Base-by-base conservation (phyloP, 1,140 invertebrate genomes). In the Chrysopa pallens region DNA sequence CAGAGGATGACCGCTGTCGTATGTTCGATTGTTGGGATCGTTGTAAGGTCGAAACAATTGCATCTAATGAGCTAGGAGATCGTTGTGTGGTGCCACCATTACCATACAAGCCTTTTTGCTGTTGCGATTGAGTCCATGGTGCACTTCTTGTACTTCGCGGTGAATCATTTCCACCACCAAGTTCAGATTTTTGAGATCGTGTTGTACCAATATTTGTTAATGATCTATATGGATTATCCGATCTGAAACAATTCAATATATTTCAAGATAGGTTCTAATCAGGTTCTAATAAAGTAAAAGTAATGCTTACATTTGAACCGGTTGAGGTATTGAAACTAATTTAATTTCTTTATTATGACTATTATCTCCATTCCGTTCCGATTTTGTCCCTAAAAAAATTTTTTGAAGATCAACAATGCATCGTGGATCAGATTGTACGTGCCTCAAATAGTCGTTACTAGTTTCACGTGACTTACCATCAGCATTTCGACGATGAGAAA, bases 131-230 rank as follows among this genome's bases (percentile, higher is more conserved):
- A 1, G 73, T 74, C 74, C 82, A 85, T 6, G 85, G 85, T 2
- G 86, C 85, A 48, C 86, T 89, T 38, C 83, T 70, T 4, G 80
- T 87, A 55, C 85, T 90, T 17, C 76, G 64, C 2, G 75, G 82
- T 1, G 83, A 86, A 50, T 82, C 78, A 14, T 69, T 66, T 40
- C 17, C 17, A 23, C 17, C 17, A 23, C 17, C 17, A 23, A 23
- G 17, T 5, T 23, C 17, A 23, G 17, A 23, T 64, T 51, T 56
- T 63, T 52, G 17, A 37, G 49, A 35, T 28, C 12, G 15, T 12
- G 14, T 36, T 12, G 31, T 11, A 33, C 8, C 31, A 4, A 33
- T 12, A 33, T 33, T 33, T 66, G 54, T 33, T 48, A 38, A 42
- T 29, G 48, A 43, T 50, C 31, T 37, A 29, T 36, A 12, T 1